Evolutionary conservation across 2,888 invertebrate species (phyloP), one percentile per base, ranked within the genome.

Genomic region (Plebejus argus): DNA sequence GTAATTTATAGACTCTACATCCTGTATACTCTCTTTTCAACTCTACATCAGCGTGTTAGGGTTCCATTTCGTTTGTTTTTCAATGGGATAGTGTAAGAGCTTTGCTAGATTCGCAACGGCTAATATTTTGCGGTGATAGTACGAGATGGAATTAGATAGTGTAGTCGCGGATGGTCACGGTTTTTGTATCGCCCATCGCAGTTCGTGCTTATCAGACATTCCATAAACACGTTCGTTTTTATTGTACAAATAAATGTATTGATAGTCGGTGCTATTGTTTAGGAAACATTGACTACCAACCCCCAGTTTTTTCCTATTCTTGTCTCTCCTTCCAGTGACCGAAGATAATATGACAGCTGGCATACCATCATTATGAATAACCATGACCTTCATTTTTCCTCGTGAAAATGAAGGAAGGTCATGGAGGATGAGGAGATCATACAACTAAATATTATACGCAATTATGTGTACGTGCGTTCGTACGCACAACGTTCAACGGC

Each of bases 111-210:
- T 92, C 90, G 91, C 87, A 86, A 90, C 89, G 92, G 91, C 88
- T 89, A 92, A 93, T 93, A 93, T 91, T 91, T 90, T 86, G 89
- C 89, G 91, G 89, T 88, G 86, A 91, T 93, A 93, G 93, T 92
- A 91, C 86, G 89, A 89, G 90, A 89, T 89, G 81, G 79, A 76
- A 84, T 85, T 79, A 89, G 90, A 91, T 91, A 90, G 92, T 92
- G 92, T 93, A 93, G 86, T 88, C 84, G 83, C 79, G 78, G 79
- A 82, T 81, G 82, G 81, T 90, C 91, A 90, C 87, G 90, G 89
- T 86, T 90, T 87, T 87, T 88, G 88, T 93, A 93, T 93, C 93
- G 92, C 92, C 93, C 92, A 92, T 93, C 92, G 83, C 86, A 80
- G 81, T 80, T 81, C 81, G 79, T 80, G 80, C 76, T 77, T 78